phyloP scores from a whole-genome alignment of 1,140 invertebrate genomes.

The Manduca sexta region DNA sequence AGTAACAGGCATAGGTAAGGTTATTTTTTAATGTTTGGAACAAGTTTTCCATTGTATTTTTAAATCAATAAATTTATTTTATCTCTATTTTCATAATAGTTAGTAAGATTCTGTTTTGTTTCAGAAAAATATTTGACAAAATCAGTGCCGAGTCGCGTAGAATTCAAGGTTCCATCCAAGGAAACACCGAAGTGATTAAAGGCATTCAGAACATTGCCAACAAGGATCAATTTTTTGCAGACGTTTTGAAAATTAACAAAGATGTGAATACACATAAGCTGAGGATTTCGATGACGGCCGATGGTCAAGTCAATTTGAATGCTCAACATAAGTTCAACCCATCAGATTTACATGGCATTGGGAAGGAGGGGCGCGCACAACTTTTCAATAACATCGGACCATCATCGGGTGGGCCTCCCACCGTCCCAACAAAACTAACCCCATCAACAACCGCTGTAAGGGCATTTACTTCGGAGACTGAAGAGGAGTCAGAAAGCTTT shows the following conservation, averaged over 20 bases:
- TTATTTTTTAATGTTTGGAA: too few relatives aligned
- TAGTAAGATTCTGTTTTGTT: constrained; percentile 12
- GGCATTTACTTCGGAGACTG: constrained; percentile 24
- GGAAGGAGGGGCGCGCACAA: constrained; percentile 33
- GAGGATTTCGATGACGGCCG: constrained; percentile 59
- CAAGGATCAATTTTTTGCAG: constrained; percentile 63
- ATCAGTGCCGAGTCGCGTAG: constrained; percentile 56
- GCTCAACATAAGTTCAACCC: constrained; percentile 55
- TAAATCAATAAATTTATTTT: too few relatives aligned
- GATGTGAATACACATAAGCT: constrained; percentile 57
- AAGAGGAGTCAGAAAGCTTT: constrained; percentile 30
- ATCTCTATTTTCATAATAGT: too few relatives aligned
- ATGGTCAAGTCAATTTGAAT: constrained; percentile 61
- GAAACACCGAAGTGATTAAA: constrained; percentile 62
- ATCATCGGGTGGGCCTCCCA: constrained; percentile 25
- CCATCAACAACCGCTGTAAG: constrained; percentile 23
- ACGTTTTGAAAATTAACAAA: constrained; percentile 59
- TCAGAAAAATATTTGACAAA: constrained; percentile 66
- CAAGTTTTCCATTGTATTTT: not conserved
- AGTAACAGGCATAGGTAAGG: constrained; percentile 59
- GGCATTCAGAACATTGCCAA: constrained; percentile 56
- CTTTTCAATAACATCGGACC: constrained; percentile 46
- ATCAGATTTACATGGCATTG: constrained; percentile 42
- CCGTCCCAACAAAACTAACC: constrained; percentile 39
- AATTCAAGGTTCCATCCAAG: constrained; percentile 46